Evolutionary conservation across 2,797 vertebrate genomes (phyloP), one percentile per base, ranked within the genome.

Genomic region (Gymnodraco acuticeps): DNA sequence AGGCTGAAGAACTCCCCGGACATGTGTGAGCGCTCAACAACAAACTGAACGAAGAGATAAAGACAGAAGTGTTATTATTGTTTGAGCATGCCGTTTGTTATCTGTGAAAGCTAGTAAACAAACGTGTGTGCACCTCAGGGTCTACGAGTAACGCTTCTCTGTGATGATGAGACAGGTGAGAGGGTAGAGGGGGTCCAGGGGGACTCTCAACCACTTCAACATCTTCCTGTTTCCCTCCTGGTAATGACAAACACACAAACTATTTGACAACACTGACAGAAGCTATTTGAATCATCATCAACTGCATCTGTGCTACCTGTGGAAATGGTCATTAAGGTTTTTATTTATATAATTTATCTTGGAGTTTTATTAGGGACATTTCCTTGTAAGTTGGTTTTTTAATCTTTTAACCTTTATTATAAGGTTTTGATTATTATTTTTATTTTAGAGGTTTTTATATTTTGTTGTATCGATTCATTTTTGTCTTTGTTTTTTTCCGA

Each of bases 1-100:
- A 99, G 95, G 92, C 95, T 98, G 91, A 99, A 99, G 70, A 97
- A 88, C 52, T 97, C 96, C 59, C 95, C 96, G 3, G 95, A 95
- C 96, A 98, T 95, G 73, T 98, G 97, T 0, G 97, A 97, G 59
- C 96, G 97, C 92, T 98, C 97, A 50, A 99, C 94, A 63, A 98
- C 93, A 66, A 92, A 64, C 98, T 99, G 86, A 59, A 58, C 64
- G 3, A 13, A 63, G 4, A 74, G 0, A 80, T 0, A 76, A 0
- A 67, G 4, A 59, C 2, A 62, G 42, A 42, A 0, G 0, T 10
- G 31, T 38, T 70, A 2, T 45, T 1, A 15, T 31, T 20, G 13
- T 59, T 27, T 54, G 14, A 13, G n/a, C 2, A 10, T 45, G 17
- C 1, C 5, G 3, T 13, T 33, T 54, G 13, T 42, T n/a, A 53